Conservation (phyloP, 2,888 invertebrate species). For the Rhingia campestris region DNA sequence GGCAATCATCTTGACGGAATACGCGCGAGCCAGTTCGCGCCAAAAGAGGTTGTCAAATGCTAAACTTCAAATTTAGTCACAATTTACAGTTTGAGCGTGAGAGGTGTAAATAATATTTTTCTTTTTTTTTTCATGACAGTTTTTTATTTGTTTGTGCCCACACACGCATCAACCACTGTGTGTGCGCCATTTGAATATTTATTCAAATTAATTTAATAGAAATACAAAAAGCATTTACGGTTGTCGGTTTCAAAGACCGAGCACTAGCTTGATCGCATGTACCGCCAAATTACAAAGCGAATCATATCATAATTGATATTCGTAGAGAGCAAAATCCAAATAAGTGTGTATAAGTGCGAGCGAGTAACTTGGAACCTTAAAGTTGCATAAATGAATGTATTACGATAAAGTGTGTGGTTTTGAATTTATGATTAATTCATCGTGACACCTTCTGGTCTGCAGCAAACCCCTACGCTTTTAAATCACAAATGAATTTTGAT, state of each 20-base stretch:
- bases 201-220: constrained; percentile 60
- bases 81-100: constrained; percentile 61
- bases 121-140: constrained; percentile 17
- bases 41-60: constrained; percentile 42
- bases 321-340: not conserved
- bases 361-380: not conserved
- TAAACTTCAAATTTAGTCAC: constrained; percentile 38
- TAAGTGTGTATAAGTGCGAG: not conserved
- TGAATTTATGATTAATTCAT: constrained; percentile 68
- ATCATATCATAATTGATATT: constrained; percentile 54
- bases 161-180: constrained; percentile 36
- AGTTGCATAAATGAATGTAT: constrained; percentile 56
- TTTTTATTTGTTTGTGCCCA: constrained; percentile 22
- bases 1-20: constrained; percentile 26
- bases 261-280: constrained; percentile 2
- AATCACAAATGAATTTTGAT: constrained; percentile 19
- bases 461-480: constrained; percentile 45
- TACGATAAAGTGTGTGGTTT: constrained; percentile 40
- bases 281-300: constrained; percentile 58
- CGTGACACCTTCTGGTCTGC: constrained; percentile 55
- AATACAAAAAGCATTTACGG: constrained; percentile 45
- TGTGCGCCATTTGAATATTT: constrained; percentile 57
- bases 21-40: constrained; percentile 31
- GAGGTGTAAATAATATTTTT: constrained; percentile 41
- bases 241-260: not conserved